Percentiles rank a stretch among this genome's conserved stretches.
These are phyloP conservation scores for Sebastes trivittatus DNA, from an alignment of 2,797 vertebrate genomes.

Conservation along the genomic window DNA sequence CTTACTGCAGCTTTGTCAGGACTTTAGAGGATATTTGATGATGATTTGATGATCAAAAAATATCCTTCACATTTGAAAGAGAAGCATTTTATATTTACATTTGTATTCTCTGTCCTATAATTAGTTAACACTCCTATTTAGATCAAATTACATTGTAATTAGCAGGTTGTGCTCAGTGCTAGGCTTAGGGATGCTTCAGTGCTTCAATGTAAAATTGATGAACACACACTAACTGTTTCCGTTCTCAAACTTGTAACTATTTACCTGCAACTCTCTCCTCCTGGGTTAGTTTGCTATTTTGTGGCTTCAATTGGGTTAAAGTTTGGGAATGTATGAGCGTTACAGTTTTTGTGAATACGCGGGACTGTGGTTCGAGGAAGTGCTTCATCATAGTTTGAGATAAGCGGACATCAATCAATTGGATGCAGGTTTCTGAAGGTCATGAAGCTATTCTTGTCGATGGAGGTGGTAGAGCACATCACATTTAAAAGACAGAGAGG, in stretches of 20 bases:
- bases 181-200: neutral
- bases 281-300: neutral
- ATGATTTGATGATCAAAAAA: neutral
- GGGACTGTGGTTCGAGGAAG: neutral
- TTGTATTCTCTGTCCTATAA: neutral
- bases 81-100: neutral
- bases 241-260: neutral
- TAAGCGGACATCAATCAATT: conserved; percentile 37
- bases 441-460: conserved; percentile 21
- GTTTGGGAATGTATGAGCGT: neutral
- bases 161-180: neutral
- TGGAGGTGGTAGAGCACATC: conserved; percentile 43
- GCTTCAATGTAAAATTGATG: neutral
- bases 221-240: neutral
- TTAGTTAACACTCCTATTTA: neutral
- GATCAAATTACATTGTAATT: neutral
- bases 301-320: neutral
- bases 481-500: conserved; percentile 38
- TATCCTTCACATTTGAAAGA: neutral
- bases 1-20: neutral
- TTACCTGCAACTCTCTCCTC: neutral
- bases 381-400: conserved; percentile 45
- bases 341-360: neutral
- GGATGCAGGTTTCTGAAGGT: conserved; percentile 45
- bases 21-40: neutral